Conservation (phyloP, 2,797 vertebrate species). For the Microchirus variegatus region DNA sequence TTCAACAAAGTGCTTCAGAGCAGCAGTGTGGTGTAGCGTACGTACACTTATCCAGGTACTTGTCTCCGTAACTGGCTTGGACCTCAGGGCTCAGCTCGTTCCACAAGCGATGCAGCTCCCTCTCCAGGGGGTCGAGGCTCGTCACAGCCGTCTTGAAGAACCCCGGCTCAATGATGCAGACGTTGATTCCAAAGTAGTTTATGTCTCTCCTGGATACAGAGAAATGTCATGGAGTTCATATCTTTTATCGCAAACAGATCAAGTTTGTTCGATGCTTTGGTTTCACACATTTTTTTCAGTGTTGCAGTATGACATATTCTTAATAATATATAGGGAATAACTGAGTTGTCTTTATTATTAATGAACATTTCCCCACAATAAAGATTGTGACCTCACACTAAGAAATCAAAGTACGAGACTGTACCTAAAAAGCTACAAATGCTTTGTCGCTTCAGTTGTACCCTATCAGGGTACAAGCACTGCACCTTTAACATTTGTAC, state of each 20-base stretch:
- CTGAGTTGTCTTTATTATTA: no score
- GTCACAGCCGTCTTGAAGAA: slow-evolving; percentile 92
- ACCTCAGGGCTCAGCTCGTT: slow-evolving; percentile 84
- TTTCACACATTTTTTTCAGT: no score
- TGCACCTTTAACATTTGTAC: no score
- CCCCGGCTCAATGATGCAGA: slow-evolving; percentile 93
- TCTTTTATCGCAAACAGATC: background rate
- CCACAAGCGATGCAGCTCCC: slow-evolving; percentile 86
- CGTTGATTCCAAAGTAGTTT: slow-evolving; percentile 88
- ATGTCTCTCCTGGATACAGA: slow-evolving; percentile 85
- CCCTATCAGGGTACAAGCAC: no score
- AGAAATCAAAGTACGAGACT: no score
- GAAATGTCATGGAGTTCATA: background rate
- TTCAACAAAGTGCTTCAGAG: no score
- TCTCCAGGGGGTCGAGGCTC: slow-evolving; percentile 83
- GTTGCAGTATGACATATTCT: no score
- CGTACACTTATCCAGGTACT: slow-evolving; percentile 90
- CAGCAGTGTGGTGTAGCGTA: background rate
- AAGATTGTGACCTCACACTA: no score
- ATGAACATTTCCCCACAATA: no score
- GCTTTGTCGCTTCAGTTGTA: no score
- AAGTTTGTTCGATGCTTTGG: background rate
- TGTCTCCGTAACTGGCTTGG: slow-evolving; percentile 87
- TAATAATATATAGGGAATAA: no score
- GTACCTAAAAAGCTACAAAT: no score